phyloP scores from a whole-genome alignment of 1,140 invertebrate genomes.

The Lordiphosa collinella region DNA sequence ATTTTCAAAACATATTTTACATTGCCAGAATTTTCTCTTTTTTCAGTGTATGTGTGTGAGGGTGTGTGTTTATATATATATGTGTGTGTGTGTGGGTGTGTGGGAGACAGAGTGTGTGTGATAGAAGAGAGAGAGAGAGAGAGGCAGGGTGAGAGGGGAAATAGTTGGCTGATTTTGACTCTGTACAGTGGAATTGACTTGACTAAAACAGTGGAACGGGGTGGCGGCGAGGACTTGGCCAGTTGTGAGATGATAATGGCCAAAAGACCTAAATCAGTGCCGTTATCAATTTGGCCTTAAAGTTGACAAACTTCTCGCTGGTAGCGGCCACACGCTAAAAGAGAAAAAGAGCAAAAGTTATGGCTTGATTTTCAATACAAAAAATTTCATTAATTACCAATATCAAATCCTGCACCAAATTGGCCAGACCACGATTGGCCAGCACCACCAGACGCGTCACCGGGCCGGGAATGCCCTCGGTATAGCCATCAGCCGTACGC shows the following conservation, averaged over 20 bases:
- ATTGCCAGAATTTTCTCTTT: constrained; percentile 10
- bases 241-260: constrained; percentile 31
- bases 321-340: constrained; percentile 91
- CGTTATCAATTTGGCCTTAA: constrained; percentile 92
- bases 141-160: not conserved
- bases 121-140: constrained; percentile 1
- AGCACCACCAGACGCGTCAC: constrained; percentile 91
- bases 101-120: too few species aligned
- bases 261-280: constrained; percentile 88
- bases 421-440: constrained; percentile 90
- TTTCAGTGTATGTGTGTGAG: constrained; percentile 15
- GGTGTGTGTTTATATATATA: constrained; percentile 19
- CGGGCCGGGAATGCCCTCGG: constrained; percentile 90
- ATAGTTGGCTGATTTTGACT: constrained; percentile 43
- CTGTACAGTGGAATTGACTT: constrained; percentile 62
- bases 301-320: constrained; percentile 93
- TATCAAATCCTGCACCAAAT: constrained; percentile 91
- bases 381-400: constrained; percentile 82
- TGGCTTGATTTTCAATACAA: too few species aligned
- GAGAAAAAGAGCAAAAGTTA: constrained; percentile 27
- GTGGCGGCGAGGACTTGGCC: constrained; percentile 33
- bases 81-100: constrained; percentile 18
- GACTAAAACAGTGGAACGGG: constrained; percentile 47
- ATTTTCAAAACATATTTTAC: not conserved
- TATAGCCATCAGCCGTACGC: constrained; percentile 83